Evolutionary conservation across 1,140 invertebrate species (phyloP).

Genomic region (Berghia stephanieae): DNA sequence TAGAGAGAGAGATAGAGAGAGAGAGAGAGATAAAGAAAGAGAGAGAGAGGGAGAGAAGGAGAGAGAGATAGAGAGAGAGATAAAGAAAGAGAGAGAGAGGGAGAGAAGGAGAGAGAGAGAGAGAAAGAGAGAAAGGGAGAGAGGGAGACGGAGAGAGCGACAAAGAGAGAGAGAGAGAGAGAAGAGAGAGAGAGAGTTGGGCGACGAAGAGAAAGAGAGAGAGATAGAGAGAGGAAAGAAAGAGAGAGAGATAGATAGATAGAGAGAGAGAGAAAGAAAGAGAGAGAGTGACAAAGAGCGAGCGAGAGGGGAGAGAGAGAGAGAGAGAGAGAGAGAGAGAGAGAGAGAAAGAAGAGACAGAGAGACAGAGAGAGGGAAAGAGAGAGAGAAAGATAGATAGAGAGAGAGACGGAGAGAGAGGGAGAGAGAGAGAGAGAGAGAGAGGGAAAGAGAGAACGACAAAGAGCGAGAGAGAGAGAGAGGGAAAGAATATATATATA

Average conservation of each 20-base stretch:
- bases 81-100: too few relatives aligned
- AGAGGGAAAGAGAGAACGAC: neutral
- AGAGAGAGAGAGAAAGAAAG: neutral
- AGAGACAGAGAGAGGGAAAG: constrained; percentile 4
- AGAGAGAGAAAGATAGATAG: too few relatives aligned
- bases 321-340: neutral
- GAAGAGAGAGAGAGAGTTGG: too few relatives aligned
- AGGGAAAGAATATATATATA: constrained; percentile 14
- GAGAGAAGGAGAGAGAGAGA: neutral
- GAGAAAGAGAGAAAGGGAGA: neutral
- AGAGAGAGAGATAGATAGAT: constrained; percentile 11
- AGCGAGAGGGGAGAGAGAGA: neutral
- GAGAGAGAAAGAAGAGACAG: neutral
- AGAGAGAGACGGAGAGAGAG: too few relatives aligned
- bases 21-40: too few relatives aligned
- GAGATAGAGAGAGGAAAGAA: neutral
- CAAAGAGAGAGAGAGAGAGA: too few relatives aligned
- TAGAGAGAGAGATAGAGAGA: too few relatives aligned
- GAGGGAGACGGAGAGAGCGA: neutral
- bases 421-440: neutral
- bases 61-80: too few relatives aligned
- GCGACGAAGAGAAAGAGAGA: constrained; percentile 11
- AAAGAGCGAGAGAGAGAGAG: too few relatives aligned
- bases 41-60: too few relatives aligned
- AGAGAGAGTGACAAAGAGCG: constrained; percentile 12